Percentiles rank a stretch among this genome's conserved stretches.
Conservation (phyloP, 53 echinoderm and acorn worm species). For the Echinarachnius parma region DNA sequence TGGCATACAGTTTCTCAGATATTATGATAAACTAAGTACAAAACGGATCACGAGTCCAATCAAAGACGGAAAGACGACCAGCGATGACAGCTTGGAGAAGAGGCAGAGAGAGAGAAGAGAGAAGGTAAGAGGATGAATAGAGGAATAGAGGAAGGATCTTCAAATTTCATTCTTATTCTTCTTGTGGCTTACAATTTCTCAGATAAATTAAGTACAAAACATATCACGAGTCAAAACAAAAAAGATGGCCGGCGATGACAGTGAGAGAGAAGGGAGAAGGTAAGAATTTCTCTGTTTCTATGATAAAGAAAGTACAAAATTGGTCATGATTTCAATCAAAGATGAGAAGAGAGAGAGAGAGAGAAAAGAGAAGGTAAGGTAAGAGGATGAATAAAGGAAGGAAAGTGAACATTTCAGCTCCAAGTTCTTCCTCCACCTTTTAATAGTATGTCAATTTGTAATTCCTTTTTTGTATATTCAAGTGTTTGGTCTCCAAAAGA, state of each 20-base stretch:
- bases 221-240: too few relatives aligned
- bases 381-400: neutral
- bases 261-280: conserved; percentile 16
- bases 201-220: too few relatives aligned
- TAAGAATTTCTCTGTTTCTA: too few relatives aligned
- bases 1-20: too few relatives aligned
- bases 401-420: too few relatives aligned
- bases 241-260: neutral
- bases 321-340: neutral
- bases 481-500: too few relatives aligned
- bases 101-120: conserved; percentile 32
- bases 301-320: neutral
- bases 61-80: neutral
- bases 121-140: conserved; percentile 18
- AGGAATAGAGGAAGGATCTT: too few relatives aligned
- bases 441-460: too few relatives aligned
- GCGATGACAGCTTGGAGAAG: conserved; percentile 11
- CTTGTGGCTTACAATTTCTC: too few relatives aligned
- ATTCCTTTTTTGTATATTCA: too few relatives aligned
- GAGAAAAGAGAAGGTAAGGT: neutral
- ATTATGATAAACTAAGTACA: neutral
- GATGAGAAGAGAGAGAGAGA: neutral
- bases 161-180: too few relatives aligned
- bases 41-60: conserved; percentile 17
- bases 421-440: too few relatives aligned